Evolutionary conservation across 1,140 invertebrate species (phyloP).

Genomic region (Trypoxylus dichotomus): DNA sequence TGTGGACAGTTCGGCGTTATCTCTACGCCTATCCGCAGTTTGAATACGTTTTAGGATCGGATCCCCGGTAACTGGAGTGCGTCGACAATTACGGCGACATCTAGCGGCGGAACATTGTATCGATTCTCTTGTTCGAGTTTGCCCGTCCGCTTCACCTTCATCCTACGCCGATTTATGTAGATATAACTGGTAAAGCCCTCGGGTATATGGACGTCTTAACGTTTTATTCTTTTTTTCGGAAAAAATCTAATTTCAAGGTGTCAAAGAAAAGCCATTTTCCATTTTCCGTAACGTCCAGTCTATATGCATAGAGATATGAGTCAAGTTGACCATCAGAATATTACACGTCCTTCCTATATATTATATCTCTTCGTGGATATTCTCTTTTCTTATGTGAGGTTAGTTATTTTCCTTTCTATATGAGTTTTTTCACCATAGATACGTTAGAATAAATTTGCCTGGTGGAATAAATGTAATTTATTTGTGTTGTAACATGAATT

Average conservation of each 20-base stretch:
- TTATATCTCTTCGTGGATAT: not conserved
- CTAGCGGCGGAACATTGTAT: constrained; percentile 28
- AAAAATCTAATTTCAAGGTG: constrained; percentile 56
- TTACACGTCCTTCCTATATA: constrained; percentile 18
- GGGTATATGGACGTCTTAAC: constrained; percentile 48
- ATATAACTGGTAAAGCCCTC: constrained; percentile 48
- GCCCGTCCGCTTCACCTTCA: constrained; percentile 37
- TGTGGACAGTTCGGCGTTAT: constrained; percentile 38
- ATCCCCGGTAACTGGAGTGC: constrained; percentile 31
- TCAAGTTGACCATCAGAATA: constrained; percentile 48
- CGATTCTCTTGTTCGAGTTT: constrained; percentile 6
- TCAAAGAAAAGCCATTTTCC: constrained; percentile 56
- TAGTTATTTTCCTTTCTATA: not conserved
- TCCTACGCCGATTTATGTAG: constrained; percentile 44
- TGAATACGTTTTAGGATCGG: constrained; percentile 36
- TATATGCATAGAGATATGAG: constrained; percentile 51
- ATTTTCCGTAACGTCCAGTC: constrained; percentile 49
- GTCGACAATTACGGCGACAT: constrained; percentile 36
- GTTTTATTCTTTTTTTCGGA: constrained; percentile 50
- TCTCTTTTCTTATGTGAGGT: not conserved
- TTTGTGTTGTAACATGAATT: too few species aligned
- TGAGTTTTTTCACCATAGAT: not conserved
- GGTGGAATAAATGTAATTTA: too few species aligned
- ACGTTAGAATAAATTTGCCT: too few species aligned
- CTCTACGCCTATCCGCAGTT: constrained; percentile 31